Evolutionary conservation across 2,888 invertebrate genomes (phyloP), one percentile per base, ranked within the genome.

Genomic region (Diarsia mendica): DNA sequence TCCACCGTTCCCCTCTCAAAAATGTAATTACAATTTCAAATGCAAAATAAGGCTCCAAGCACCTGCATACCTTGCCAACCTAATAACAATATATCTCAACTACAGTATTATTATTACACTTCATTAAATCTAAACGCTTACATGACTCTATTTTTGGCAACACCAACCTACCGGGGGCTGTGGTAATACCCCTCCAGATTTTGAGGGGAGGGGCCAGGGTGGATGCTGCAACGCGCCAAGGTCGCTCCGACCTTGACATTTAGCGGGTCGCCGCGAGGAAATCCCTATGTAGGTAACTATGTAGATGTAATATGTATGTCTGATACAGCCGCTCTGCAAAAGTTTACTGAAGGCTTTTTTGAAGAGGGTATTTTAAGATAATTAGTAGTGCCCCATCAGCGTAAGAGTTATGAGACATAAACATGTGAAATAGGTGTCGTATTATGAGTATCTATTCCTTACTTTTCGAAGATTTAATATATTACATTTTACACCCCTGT

Each of bases 141-240:
- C 66, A 51, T 23, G 15, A 33, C 64, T 70, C 74, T 82, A 80
- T 80, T 81, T 82, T 74, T 83, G 81, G 72, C 81, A 85, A 84
- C 83, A 64, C 86, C 28, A 28, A 28, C 63, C 61, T 61, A 11
- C 8, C 53, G 63, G 66, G 48, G 75, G 39, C 13, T 71, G 65
- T 60, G 66, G 75, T 63, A 49, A 58, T 33, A 53, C 61, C 51
- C 1, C 60, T 18, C 15, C 6, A 20, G 10, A n/a, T 15, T 48
- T 11, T 18, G 48, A 1, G 66, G 44, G 61, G 64, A n/a, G 75
- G 46, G 51, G 39, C 39, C 44, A 66, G 61, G 75, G 83, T 79
- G 88, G 90, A 90, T 90, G 92, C 92, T 92, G 91, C 90, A 90
- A 87, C 77, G 70, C 84, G 84, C 80, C 91, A 90, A 92, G 91